A percentile compares a stretch with the other conserved stretches of the same genome.
Evolutionary conservation across 1,140 invertebrate genomes (phyloP).

Genomic region (Lineus longissimus): DNA sequence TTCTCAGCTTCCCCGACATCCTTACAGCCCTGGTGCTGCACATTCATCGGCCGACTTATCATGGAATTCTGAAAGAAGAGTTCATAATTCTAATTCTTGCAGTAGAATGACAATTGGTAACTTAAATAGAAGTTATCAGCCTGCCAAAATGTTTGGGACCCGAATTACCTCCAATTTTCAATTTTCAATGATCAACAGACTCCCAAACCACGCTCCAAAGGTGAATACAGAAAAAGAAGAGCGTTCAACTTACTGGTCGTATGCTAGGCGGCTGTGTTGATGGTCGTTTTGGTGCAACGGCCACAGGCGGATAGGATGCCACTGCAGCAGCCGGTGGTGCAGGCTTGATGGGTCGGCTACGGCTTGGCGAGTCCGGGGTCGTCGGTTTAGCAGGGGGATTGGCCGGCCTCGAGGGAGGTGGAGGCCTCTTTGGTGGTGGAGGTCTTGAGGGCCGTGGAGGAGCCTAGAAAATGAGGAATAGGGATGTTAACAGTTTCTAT

Average conservation of each 20-base stretch:
- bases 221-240: neutral
- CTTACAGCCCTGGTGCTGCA: conserved; percentile 34
- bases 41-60: conserved; percentile 45
- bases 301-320: neutral
- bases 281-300: conserved; percentile 11
- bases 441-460: conserved; percentile 30
- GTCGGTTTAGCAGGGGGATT: conserved; percentile 20
- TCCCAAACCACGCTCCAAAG: neutral
- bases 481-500: neutral
- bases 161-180: conserved; percentile 6
- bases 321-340: neutral
- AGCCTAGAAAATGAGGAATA: conserved; percentile 10
- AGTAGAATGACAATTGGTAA: neutral
- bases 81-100: neutral
- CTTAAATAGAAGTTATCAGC: conserved; percentile 6
- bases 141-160: neutral
- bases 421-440: conserved; percentile 40
- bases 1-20: conserved; percentile 37
- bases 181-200: neutral
- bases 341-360: conserved; percentile 26
- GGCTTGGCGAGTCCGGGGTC: conserved; percentile 25
- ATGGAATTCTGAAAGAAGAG: conserved; percentile 21
- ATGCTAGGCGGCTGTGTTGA: neutral
- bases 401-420: conserved; percentile 24
- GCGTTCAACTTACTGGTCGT: neutral